Percentiles rank a stretch among this genome's conserved stretches.
phyloP scores from a whole-genome alignment of 2,888 invertebrate species.

The Boloria selene region DNA sequence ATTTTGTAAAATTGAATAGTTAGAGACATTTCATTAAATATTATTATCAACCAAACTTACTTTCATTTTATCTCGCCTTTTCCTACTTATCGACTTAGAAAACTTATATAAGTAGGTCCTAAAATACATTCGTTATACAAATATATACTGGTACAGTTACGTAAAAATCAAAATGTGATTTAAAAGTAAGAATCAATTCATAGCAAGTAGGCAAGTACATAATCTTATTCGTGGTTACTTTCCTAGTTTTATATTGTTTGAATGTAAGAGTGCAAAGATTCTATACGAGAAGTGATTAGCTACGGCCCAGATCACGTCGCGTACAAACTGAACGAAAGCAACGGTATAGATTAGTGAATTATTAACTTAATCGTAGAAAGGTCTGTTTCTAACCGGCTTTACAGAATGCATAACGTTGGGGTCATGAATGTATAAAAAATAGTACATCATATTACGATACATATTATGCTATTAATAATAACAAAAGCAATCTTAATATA shows the following conservation, averaged over 20 bases:
- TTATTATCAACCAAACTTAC: too few relatives aligned
- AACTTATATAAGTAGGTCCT: too few relatives aligned
- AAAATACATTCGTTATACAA: too few relatives aligned
- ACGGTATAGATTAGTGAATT: constrained; percentile 45
- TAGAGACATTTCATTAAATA: too few relatives aligned
- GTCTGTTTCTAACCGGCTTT: constrained; percentile 2
- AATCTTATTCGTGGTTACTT: constrained; percentile 11
- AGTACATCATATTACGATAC: not conserved
- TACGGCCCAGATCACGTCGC: constrained; percentile 57
- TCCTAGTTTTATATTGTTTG: constrained; percentile 20
- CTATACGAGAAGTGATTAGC: constrained; percentile 57
- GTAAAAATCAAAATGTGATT: constrained; percentile 23
- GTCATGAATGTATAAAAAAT: constrained; percentile 4
- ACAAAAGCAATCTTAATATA: too few relatives aligned
- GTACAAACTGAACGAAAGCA: constrained; percentile 50
- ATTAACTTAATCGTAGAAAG: constrained; percentile 39
- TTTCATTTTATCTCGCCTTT: too few relatives aligned
- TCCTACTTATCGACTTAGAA: too few relatives aligned
- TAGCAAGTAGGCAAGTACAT: constrained; percentile 5
- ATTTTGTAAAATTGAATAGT: too few relatives aligned
- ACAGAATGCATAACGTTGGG: not conserved
- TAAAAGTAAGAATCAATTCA: constrained; percentile 10
- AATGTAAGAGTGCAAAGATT: constrained; percentile 21
- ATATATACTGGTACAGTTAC: constrained; percentile 35
- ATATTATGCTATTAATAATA: not conserved